A percentile compares a stretch with the other conserved stretches of the same genome.
phyloP scores from a whole-genome alignment of 2,888 invertebrate genomes.

The Meteorus cinctellus region DNA sequence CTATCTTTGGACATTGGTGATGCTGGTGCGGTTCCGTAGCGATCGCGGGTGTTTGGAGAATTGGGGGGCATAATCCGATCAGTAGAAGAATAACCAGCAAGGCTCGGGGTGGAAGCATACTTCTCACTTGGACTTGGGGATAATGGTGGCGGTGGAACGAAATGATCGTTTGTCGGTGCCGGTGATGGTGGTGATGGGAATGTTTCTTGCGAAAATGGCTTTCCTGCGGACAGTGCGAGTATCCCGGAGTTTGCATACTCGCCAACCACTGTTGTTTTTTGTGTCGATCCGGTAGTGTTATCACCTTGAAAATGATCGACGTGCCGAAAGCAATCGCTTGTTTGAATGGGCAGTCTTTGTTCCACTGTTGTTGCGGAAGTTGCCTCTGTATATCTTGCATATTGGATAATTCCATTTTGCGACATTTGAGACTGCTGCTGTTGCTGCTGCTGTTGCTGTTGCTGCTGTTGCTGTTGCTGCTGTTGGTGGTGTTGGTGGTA shows the following conservation, averaged over 20 bases:
- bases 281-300: constrained; percentile 43
- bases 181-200: constrained; percentile 77
- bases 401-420: constrained; percentile 39
- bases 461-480: constrained; percentile 23
- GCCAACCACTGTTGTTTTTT: constrained; percentile 44
- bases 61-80: constrained; percentile 63
- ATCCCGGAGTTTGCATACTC: constrained; percentile 54
- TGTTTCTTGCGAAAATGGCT: constrained; percentile 75
- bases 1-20: constrained; percentile 61
- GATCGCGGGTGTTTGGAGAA: constrained; percentile 63
- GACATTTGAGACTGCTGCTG: constrained; percentile 1
- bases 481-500: constrained; percentile 4
- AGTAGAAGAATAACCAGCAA: constrained; percentile 65
- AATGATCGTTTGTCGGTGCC: constrained; percentile 76
- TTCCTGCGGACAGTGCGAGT: constrained; percentile 47
- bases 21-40: constrained; percentile 63
- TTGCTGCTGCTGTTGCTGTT: neutral
- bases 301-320: constrained; percentile 47
- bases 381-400: constrained; percentile 48
- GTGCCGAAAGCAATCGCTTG: constrained; percentile 56
- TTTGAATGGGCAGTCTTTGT: constrained; percentile 56
- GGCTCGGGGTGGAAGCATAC: constrained; percentile 68
- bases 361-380: constrained; percentile 54
- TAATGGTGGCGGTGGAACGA: constrained; percentile 79
- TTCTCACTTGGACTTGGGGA: constrained; percentile 77